Evolutionary conservation across 2,888 invertebrate species (phyloP).

Genomic region (Drosophila austrosaltans): DNA sequence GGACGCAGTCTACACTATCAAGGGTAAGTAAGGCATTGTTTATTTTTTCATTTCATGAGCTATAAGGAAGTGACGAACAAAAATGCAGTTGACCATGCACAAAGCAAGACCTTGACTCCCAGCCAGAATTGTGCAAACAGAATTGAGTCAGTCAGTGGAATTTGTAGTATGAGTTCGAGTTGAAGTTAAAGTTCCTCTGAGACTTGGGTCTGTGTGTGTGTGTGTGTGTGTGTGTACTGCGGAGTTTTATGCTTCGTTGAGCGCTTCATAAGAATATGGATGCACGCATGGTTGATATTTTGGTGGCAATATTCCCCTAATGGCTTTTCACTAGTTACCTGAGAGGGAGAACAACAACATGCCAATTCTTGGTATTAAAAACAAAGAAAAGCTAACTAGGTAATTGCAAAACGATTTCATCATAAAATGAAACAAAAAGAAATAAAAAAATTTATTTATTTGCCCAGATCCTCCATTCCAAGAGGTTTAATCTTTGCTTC

Average conservation of each 20-base stretch:
- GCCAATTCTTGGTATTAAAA: constrained; percentile 4
- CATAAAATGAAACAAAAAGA: no score
- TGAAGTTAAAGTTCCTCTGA: background rate
- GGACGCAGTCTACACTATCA: constrained; percentile 30
- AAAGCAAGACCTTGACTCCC: constrained; percentile 7
- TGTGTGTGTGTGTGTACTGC: constrained; percentile 14
- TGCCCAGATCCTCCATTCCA: background rate
- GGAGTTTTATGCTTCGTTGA: constrained; percentile 58
- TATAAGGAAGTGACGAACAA: constrained; percentile 22
- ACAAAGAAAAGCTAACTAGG: background rate
- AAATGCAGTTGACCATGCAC: constrained; percentile 28
- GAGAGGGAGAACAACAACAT: background rate
- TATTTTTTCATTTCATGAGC: constrained; percentile 1
- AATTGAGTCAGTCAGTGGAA: constrained; percentile 14
- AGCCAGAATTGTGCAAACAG: background rate
- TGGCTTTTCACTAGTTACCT: constrained; percentile 1
- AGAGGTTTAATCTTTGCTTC: no score
- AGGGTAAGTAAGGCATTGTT: constrained; percentile 35
- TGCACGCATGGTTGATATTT: constrained; percentile 35
- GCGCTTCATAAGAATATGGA: constrained; percentile 56
- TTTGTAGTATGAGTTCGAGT: background rate
- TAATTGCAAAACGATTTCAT: no score
- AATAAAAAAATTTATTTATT: background rate
- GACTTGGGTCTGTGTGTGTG: constrained; percentile 16
- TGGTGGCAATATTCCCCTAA: background rate